These are phyloP conservation scores for Lamellibrachia satsuma DNA, from an alignment of 2,888 invertebrate species.

Conservation along the genomic window DNA sequence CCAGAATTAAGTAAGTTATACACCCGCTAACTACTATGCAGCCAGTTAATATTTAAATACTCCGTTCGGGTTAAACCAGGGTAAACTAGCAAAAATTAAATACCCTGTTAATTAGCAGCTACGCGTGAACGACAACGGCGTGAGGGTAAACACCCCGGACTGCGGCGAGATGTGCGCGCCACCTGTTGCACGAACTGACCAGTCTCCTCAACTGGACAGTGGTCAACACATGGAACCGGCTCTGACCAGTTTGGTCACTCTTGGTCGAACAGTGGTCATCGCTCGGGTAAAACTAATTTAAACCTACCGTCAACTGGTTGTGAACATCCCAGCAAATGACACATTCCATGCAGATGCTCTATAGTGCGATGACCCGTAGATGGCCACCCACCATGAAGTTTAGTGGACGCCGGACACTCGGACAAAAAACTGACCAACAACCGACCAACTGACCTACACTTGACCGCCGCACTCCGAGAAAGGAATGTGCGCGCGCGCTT, in stretches of 20 bases:
- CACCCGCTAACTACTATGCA: too few species aligned
- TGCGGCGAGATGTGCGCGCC: not conserved
- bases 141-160: not conserved
- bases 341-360: not conserved
- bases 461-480: not conserved
- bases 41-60: too few species aligned
- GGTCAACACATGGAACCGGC: not conserved
- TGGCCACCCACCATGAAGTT: not conserved
- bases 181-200: not conserved
- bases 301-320: not conserved
- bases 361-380: not conserved
- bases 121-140: not conserved
- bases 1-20: too few species aligned
- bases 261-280: not conserved
- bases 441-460: not conserved
- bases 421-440: not conserved
- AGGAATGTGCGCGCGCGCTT: not conserved
- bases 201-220: not conserved
- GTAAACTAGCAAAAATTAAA: not conserved
- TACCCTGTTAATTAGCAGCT: not conserved
- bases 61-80: not conserved
- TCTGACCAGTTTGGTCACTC: not conserved
- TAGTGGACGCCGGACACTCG: not conserved
- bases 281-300: not conserved
- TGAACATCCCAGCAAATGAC: not conserved